Evolutionary conservation across 2,797 vertebrate species (phyloP), one percentile per base, ranked within the genome.

Genomic region (Microtus obscurus): DNA sequence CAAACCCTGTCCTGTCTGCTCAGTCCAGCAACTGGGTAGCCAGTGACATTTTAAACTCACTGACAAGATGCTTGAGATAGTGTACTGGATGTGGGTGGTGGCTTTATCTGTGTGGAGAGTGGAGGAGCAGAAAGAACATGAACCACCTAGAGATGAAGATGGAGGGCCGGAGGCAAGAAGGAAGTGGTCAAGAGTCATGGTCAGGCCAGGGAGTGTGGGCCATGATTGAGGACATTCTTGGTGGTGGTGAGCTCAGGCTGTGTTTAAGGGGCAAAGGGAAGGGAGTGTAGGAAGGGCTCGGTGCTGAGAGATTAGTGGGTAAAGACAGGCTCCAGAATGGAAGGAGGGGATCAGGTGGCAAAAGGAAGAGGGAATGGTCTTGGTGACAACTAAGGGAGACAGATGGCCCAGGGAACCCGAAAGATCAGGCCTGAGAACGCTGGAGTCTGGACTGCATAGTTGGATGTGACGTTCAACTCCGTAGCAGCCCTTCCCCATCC

Each of bases 121-220:
- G 0, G 25, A 67, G n/a, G 43, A 61, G 69, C 37, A 48, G 90
- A 67, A n/a, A 2, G 51, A 65, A 25, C 4, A 0, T 67, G 7
- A n/a, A 8, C 8, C 2, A 4, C n/a, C 8, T 2, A 56, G 92
- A n/a, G 83, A 25, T 21, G 78, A n/a, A 23, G 1, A 16, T 0
- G 27, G 80, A 7, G n/a, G 63, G 27, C 40, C 6, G 11, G 31
- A 48, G 59, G 59, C 34, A 59, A 53, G 53, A 77, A 16, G 31
- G 63, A 53, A 86, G 94, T 11, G 37, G 80, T n/a, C 7, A 63
- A 48, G 80, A 25, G 53, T 74, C n/a, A n/a, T 5, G 3, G 4
- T n/a, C 31, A 34, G 76, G 48, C n/a, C 65, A 10, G 78, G 67
- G 67, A 12, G 27, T 9, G 5, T 37, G 85, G 40, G 19, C 6